Conservation (phyloP, 2,888 invertebrate species). For the Leptinotarsa juncta region DNA sequence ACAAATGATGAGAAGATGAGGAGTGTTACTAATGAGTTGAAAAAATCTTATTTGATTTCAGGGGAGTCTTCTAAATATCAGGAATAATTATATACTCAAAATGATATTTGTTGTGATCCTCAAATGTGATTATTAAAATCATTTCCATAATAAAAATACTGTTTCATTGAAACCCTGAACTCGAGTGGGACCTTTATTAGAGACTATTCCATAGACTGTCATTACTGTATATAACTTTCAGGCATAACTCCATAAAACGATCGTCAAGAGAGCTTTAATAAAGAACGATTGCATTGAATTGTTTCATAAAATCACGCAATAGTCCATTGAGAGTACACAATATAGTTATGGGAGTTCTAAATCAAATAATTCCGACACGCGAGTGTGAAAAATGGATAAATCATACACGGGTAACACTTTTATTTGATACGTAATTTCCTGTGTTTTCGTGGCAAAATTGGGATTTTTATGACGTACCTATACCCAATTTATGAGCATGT, state of each 20-base stretch:
- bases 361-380: background rate
- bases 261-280: background rate
- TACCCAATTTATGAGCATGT: background rate
- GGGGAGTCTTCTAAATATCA: too few relatives aligned
- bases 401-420: background rate
- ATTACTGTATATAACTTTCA: background rate
- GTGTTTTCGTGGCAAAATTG: background rate
- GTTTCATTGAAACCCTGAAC: too few relatives aligned
- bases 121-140: too few relatives aligned
- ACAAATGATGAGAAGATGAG: too few relatives aligned
- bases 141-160: too few relatives aligned
- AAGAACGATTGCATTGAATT: background rate
- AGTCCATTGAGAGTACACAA: background rate
- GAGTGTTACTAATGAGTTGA: too few relatives aligned
- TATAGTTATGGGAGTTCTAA: background rate
- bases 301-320: constrained; percentile 1
- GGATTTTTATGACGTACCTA: background rate
- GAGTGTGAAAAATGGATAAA: background rate
- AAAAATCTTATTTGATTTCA: too few relatives aligned
- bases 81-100: too few relatives aligned
- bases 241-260: background rate
- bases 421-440: background rate
- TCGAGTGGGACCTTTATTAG: too few relatives aligned
- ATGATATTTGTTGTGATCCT: too few relatives aligned
- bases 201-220: too few relatives aligned